Conservation (phyloP, 53 echinoderm and acorn worm species). For the Crossaster papposus region DNA sequence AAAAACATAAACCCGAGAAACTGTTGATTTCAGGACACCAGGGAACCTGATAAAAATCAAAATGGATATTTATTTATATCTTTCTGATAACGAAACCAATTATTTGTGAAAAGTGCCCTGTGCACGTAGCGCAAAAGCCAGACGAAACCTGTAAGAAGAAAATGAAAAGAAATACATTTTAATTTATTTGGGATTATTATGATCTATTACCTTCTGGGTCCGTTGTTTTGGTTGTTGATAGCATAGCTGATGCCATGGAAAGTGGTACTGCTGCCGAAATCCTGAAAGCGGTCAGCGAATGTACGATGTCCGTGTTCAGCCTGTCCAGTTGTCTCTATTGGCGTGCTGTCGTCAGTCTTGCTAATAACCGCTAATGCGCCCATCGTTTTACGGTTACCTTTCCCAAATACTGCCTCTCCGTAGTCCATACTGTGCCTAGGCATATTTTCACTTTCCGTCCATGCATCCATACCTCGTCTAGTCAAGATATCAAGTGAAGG, state of each 20-base stretch:
- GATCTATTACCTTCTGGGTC: slow-evolving; percentile 55
- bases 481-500: too few species aligned
- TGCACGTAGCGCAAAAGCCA: too few species aligned
- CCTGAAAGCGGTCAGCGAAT: slow-evolving; percentile 35
- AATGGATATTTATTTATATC: too few species aligned
- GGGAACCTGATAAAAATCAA: too few species aligned
- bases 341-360: background rate
- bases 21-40: too few species aligned
- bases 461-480: background rate
- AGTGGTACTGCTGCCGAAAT: slow-evolving; percentile 61
- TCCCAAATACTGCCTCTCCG: background rate
- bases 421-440: background rate
- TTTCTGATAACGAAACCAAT: too few species aligned
- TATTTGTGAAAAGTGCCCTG: too few species aligned
- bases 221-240: slow-evolving; percentile 34
- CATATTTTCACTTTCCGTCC: background rate
- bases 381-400: background rate
- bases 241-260: slow-evolving; percentile 70
- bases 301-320: background rate
- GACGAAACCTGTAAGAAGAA: too few species aligned
- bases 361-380: background rate
- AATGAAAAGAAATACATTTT: too few species aligned
- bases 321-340: background rate
- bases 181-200: too few species aligned
- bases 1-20: too few species aligned